phyloP scores from a whole-genome alignment of 2,797 vertebrate genomes.

The Gymnocypris eckloni region DNA sequence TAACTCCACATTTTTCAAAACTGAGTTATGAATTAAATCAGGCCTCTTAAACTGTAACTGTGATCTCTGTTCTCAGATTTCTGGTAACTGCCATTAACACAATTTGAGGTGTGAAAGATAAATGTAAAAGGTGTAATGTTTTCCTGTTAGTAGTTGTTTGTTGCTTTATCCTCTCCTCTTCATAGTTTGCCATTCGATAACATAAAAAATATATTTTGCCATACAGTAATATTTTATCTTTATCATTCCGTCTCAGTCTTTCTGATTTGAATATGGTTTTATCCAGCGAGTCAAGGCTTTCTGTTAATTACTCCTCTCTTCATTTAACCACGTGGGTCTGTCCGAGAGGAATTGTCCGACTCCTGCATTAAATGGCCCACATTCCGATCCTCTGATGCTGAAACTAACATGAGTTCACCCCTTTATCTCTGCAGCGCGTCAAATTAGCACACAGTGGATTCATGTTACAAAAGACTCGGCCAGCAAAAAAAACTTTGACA shows the following conservation, averaged over 20 bases:
- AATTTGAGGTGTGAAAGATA: neutral
- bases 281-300: conserved; percentile 63
- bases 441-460: conserved; percentile 77
- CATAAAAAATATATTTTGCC: neutral
- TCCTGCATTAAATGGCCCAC: conserved; percentile 79
- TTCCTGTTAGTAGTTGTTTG: neutral
- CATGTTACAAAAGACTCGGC: conserved; percentile 65
- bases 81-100: neutral
- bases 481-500: conserved; percentile 43
- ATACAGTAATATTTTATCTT: neutral
- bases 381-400: conserved; percentile 84
- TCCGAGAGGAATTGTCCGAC: conserved; percentile 80
- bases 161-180: neutral
- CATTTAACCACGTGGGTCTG: conserved; percentile 77
- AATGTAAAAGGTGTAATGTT: neutral
- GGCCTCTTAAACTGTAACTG: neutral
- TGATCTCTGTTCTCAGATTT: neutral
- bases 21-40: neutral
- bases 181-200: neutral
- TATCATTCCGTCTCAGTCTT: neutral
- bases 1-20: neutral
- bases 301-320: conserved; percentile 87
- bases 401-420: conserved; percentile 75
- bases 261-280: conserved; percentile 72
- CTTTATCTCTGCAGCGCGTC: conserved; percentile 77